Percentiles rank a stretch among this genome's conserved stretches.
Evolutionary conservation across 2,113 vertebrate genomes (phyloP).

Genomic region (Egretta garzetta): DNA sequence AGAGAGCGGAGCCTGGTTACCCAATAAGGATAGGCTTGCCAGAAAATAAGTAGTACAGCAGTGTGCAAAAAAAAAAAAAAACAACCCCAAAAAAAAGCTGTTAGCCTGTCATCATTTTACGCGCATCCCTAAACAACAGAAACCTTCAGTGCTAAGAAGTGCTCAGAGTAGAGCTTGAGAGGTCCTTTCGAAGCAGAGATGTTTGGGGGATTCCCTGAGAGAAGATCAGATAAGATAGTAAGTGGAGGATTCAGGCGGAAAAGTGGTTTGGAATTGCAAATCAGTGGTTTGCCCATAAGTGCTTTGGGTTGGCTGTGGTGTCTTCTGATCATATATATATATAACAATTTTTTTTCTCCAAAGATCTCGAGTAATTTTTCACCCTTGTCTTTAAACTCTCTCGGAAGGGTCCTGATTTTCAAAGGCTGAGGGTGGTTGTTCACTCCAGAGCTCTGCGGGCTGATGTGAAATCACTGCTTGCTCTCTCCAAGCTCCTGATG

Average conservation of each 20-base stretch:
- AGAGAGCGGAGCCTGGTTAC: neutral
- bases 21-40: neutral
- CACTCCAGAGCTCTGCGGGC: neutral
- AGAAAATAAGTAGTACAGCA: neutral
- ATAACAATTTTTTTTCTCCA: neutral
- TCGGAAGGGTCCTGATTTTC: neutral
- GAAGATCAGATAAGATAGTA: conserved; percentile 66
- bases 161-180: neutral
- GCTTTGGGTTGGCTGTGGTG: conserved; percentile 34
- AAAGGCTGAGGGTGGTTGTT: neutral
- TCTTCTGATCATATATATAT: conserved; percentile 17
- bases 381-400: neutral
- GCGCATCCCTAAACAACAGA: neutral
- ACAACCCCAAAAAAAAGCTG: neutral
- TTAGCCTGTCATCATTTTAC: neutral
- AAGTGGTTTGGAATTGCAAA: conserved; percentile 68
- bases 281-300: conserved; percentile 62
- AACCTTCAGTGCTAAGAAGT: neutral
- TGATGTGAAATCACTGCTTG: neutral
- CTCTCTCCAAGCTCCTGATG: conserved; percentile 1
- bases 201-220: conserved; percentile 43
- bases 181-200: neutral
- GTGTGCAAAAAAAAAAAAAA: neutral
- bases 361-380: neutral
- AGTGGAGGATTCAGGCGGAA: conserved; percentile 21